A percentile compares a stretch with the other conserved stretches of the same genome.
phyloP scores from a whole-genome alignment of 2,888 invertebrate genomes.

The Lutraria lutraria region DNA sequence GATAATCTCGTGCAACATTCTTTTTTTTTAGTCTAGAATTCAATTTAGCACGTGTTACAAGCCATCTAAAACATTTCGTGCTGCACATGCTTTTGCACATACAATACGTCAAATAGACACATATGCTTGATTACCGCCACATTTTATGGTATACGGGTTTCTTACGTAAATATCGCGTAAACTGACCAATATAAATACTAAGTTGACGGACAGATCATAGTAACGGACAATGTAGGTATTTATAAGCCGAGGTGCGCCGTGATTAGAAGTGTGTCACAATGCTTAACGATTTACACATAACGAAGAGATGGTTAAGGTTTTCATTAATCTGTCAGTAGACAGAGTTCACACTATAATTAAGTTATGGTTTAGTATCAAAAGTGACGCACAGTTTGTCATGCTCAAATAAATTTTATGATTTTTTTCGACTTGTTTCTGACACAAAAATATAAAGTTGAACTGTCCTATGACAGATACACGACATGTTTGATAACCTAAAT shows the following conservation, averaged over 20 bases:
- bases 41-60: background rate
- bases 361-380: background rate
- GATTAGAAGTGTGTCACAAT: slow-evolving; percentile 2
- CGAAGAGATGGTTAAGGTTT: background rate
- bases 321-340: background rate
- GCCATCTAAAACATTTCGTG: background rate
- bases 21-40: background rate
- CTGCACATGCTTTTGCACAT: background rate
- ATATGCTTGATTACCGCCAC: background rate
- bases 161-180: background rate
- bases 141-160: background rate
- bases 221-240: background rate
- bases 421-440: background rate
- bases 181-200: background rate
- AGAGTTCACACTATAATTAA: background rate
- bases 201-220: background rate
- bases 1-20: background rate
- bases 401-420: background rate
- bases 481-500: background rate
- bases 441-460: background rate
- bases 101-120: background rate
- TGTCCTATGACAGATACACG: background rate
- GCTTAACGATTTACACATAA: background rate
- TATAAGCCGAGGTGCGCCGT: background rate
- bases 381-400: background rate